Evolutionary conservation across 2,113 vertebrate genomes (phyloP), one percentile per base, ranked within the genome.

Genomic region (Guaruba guarouba): DNA sequence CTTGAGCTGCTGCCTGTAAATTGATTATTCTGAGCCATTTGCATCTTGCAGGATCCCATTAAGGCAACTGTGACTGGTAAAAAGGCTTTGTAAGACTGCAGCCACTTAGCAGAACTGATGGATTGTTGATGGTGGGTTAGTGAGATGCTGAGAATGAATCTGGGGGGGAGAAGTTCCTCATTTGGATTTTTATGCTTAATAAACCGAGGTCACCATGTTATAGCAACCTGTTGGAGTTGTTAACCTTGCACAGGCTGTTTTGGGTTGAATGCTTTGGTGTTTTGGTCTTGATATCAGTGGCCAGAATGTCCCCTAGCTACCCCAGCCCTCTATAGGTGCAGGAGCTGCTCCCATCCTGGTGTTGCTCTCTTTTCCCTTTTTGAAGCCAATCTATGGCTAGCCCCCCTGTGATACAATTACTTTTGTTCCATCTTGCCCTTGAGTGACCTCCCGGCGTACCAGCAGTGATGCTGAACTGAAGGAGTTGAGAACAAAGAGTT

Each of bases 251-350:
- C 18, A 5, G 46, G 41, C n/a, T 39, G 14, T 8, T 55, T 16
- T 0, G 0, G 17, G 0, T 12, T 12, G 43, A 75, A 23, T 23
- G 13, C 9, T 0, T n/a, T 10, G 43, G 5, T 2, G 5, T 64
- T 64, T n/a, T 10, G 0, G 12, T 44, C 75, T 82, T 43, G 44
- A 6, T 52, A 73, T 85, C 4, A 0, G 3, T 49, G 57, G 8
- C 41, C 35, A 8, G 33, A 24, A 35, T 59, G 57, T 35, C 33
- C 62, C 24, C 17, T 68, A 17, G 52, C 49, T 23, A 0, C 14
- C 54, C 64, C 71, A 37, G 18, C 41, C 41, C 44, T 68, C 41
- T 23, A 8, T 17, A 7, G 39, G 54, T 31, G 35, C 15, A 71
- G 48, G 78, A 76, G 55, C 55, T 83, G 22, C 23, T 93, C 14